phyloP scores from a whole-genome alignment of 2,888 invertebrate genomes.

The Coecobrya sp. region DNA sequence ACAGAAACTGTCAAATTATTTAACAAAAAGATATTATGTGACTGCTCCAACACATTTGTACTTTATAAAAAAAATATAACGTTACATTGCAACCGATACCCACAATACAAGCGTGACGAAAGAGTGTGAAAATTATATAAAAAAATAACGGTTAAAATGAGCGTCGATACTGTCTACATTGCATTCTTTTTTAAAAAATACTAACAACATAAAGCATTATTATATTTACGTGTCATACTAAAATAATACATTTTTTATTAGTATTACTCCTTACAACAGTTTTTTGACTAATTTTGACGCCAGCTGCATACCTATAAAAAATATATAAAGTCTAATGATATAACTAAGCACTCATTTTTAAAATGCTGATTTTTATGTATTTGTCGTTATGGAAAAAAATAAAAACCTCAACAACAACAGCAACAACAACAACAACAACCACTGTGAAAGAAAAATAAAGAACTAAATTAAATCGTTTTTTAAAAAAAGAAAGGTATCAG shows the following conservation, averaged over 20 bases:
- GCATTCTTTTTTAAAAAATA: neutral
- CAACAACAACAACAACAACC: slow-evolving; percentile 13
- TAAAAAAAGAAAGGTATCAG: slow-evolving; percentile 62
- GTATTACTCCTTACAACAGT: slow-evolving; percentile 25
- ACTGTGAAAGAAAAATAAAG: slow-evolving; percentile 3
- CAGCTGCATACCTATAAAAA: slow-evolving; percentile 4
- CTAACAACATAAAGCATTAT: neutral
- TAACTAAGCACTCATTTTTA: slow-evolving; percentile 10
- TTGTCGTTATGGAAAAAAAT: neutral
- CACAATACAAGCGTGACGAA: neutral
- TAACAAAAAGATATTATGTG: slow-evolving; percentile 18
- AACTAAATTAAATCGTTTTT: neutral
- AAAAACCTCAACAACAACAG: neutral
- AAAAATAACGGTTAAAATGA: neutral
- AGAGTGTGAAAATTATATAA: neutral
- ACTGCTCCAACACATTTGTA: slow-evolving; percentile 61
- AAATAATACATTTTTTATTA: neutral
- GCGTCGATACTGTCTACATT: neutral
- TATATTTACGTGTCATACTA: neutral
- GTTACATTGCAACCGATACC: neutral
- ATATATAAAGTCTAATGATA: neutral
- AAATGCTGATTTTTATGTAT: slow-evolving; percentile 34
- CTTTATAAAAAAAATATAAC: neutral
- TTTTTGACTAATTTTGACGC: neutral
- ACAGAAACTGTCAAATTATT: slow-evolving; percentile 27